Evolutionary conservation across 2,113 vertebrate species (phyloP), one percentile per base, ranked within the genome.

Genomic region (Notothenia coriiceps): DNA sequence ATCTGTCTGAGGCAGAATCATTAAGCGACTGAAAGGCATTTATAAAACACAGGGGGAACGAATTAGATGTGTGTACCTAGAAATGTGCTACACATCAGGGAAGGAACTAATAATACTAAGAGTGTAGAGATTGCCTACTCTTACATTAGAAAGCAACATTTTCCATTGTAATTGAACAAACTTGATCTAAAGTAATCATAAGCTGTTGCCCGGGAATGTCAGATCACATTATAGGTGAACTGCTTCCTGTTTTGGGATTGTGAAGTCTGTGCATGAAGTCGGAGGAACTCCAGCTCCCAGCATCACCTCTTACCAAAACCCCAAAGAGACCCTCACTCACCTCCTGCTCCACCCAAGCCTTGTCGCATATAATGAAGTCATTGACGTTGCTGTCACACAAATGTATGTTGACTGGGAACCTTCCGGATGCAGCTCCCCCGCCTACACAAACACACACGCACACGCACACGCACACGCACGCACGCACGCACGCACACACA

Each of bases 321-420:
- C 75, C 59, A 77, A 73, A 86, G 54, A 86, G 54, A 82, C 50
- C 82, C 77, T 63, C 69, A 70, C 79, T 77, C 76, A 67, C 83
- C 65, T 72, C 76, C 77, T 74, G 56, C 49, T 80, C 73, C 52
- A 77, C 71, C 60, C 65, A 15, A 81, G 85, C 84, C 82, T 84
- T 89, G 90, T 93, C 92, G 67, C 80, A 74, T 90, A 73, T 62
- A 80, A 92, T 93, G 83, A 90, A 92, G 88, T 86, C 90, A 89
- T 87, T 84, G 81, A 82, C 17, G 74, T 70, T 83, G 82, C 82
- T 68, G 80, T 93, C 87, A 93, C 70, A 81, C 91, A 93, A 94
- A 94, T 93, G 66, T 79, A n/a, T 92, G 83, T 88, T 94, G 94
- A 95, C 94, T 94, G 84, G 77, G 81, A 90, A 93, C 90, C 92